Conservation (phyloP, 1,140 invertebrate genomes). For the Magallana gigas region DNA sequence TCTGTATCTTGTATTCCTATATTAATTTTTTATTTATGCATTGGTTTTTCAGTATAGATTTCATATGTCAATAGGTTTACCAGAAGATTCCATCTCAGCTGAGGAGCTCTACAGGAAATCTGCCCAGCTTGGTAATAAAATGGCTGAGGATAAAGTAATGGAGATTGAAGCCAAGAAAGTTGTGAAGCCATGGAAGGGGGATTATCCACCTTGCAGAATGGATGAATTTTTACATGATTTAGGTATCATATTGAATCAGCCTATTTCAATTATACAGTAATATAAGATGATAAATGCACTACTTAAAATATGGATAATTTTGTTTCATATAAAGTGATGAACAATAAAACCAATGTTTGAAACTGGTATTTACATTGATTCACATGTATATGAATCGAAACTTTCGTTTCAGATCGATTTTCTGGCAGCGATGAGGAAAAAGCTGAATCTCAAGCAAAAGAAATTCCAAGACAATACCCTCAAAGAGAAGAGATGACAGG, state of each 20-base stretch:
- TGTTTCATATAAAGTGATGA: too few relatives aligned
- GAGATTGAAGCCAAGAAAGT: slow-evolving; percentile 51
- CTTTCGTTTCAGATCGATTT: background rate
- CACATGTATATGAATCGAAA: too few relatives aligned
- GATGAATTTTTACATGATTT: slow-evolving; percentile 3
- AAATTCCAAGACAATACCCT: background rate
- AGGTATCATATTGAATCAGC: background rate
- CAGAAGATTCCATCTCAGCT: slow-evolving; percentile 61
- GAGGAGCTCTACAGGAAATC: slow-evolving; percentile 65
- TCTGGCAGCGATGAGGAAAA: background rate
- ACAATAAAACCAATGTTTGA: too few relatives aligned
- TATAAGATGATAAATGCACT: too few relatives aligned
- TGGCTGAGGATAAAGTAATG: slow-evolving; percentile 59
- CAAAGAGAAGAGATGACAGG: background rate
- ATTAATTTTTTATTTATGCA: too few relatives aligned
- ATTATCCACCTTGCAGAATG: slow-evolving; percentile 32
- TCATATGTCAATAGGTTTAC: slow-evolving; percentile 61
- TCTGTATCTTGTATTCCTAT: too few relatives aligned
- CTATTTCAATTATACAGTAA: too few relatives aligned
- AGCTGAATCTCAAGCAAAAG: background rate
- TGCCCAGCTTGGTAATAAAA: slow-evolving; percentile 65
- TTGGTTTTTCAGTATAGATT: too few relatives aligned
- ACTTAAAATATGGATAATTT: too few relatives aligned
- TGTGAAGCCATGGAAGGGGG: slow-evolving; percentile 48
- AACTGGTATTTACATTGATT: too few relatives aligned